Evolutionary conservation across 2,797 vertebrate species (phyloP).

Genomic region (Fundulus diaphanus): DNA sequence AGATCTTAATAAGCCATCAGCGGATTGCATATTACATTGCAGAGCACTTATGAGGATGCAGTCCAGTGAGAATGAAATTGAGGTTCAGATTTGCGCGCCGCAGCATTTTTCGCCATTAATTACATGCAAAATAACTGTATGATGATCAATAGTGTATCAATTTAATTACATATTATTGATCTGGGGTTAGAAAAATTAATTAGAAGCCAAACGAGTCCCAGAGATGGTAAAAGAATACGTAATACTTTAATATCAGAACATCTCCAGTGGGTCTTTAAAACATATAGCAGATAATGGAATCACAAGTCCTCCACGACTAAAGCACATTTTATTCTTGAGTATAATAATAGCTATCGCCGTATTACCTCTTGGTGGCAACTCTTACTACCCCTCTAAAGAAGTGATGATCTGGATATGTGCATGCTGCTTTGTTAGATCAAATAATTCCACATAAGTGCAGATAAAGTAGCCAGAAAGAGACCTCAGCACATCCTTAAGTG

Average conservation of each 20-base stretch:
- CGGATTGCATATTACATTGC: conserved; percentile 78
- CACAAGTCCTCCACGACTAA: conserved; percentile 20
- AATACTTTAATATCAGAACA: conserved; percentile 39
- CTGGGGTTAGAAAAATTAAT: conserved; percentile 66
- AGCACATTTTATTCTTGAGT: conserved; percentile 24
- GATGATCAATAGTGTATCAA: conserved; percentile 75
- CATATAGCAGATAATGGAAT: conserved; percentile 32
- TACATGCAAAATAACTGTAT: conserved; percentile 58
- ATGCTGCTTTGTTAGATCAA: conserved; percentile 59
- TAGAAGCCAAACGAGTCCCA: conserved; percentile 43
- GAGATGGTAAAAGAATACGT: conserved; percentile 23
- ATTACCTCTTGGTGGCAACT: conserved; percentile 13
- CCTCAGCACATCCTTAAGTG: conserved; percentile 55
- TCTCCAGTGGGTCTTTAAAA: conserved; percentile 28
- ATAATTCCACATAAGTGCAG: conserved; percentile 62
- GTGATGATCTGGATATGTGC: conserved; percentile 44
- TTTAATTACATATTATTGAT: conserved; percentile 78
- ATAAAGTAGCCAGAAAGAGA: conserved; percentile 59
- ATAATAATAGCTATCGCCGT: conserved; percentile 33
- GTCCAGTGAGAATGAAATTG: conserved; percentile 69
- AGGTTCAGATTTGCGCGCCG: conserved; percentile 73
- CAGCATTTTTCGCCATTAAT: conserved; percentile 74
- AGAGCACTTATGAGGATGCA: conserved; percentile 77
- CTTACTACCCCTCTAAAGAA: conserved; percentile 32
- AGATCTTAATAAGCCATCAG: conserved; percentile 84